Conservation (phyloP, 2,888 invertebrate species). For the Tinea semifulvella region DNA sequence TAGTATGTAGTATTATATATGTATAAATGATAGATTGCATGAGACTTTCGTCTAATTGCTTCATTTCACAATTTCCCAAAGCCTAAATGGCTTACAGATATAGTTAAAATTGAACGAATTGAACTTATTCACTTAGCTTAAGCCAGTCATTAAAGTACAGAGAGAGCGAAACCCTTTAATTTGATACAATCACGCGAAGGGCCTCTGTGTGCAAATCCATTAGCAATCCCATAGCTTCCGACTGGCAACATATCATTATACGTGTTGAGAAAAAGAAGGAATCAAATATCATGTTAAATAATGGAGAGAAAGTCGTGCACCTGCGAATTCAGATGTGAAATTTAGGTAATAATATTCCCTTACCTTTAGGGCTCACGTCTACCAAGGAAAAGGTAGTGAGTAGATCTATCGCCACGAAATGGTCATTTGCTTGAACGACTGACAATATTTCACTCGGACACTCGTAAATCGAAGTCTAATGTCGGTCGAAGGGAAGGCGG, state of each 20-base stretch:
- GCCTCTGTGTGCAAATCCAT: conserved; percentile 11
- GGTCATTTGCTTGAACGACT: conserved; percentile 27
- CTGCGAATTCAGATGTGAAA: conserved; percentile 14
- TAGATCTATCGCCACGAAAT: conserved; percentile 28
- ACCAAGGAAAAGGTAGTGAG: conserved; percentile 14
- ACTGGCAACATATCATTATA: neutral
- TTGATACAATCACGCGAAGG: conserved; percentile 10
- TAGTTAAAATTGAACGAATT: too few relatives aligned
- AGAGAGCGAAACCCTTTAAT: conserved; percentile 7
- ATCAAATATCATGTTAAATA: neutral
- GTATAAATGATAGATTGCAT: too few relatives aligned
- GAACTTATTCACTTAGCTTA: too few relatives aligned
- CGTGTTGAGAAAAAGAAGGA: neutral
- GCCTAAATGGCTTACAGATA: too few relatives aligned
- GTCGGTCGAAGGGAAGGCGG: conserved; percentile 11
- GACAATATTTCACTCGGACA: conserved; percentile 24
- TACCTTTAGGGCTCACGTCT: conserved; percentile 14
- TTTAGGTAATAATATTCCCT: neutral
- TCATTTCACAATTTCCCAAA: too few relatives aligned
- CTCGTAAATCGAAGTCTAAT: conserved; percentile 15
- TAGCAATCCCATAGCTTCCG: neutral
- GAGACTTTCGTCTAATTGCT: too few relatives aligned
- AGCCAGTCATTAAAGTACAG: too few relatives aligned
- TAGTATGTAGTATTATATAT: too few relatives aligned
- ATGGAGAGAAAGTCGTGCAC: conserved; percentile 13